phyloP scores from a whole-genome alignment of 2,113 vertebrate species.

The Equus quagga region DNA sequence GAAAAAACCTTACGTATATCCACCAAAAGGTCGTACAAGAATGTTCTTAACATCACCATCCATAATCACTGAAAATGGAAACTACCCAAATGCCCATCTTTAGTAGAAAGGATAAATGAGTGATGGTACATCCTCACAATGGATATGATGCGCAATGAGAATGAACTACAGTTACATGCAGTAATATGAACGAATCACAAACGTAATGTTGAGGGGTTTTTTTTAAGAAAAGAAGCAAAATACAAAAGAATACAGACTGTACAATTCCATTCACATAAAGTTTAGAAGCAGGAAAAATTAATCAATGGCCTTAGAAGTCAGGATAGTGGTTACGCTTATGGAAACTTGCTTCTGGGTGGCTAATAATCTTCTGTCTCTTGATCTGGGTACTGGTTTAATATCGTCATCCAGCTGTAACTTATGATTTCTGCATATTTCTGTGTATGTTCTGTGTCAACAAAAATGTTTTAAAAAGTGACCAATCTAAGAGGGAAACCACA shows the following conservation, averaged over 20 bases:
- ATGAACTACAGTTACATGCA: neutral
- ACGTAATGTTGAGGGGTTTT: neutral
- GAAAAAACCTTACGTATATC: neutral
- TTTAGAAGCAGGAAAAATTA: neutral
- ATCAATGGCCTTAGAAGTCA: neutral
- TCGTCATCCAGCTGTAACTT: neutral
- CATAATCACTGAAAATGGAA: neutral
- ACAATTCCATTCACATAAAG: neutral
- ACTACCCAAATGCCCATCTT: neutral
- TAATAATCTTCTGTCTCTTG: neutral
- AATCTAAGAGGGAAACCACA: conserved; percentile 37
- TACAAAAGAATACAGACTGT: neutral
- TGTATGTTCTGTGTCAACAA: neutral
- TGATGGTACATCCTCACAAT: neutral
- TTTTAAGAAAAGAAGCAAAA: neutral
- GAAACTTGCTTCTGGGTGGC: neutral
- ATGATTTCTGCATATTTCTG: conserved; percentile 3
- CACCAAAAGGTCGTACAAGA: neutral
- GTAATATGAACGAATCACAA: neutral
- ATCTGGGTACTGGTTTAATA: neutral
- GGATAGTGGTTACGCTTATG: neutral
- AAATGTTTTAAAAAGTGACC: neutral
- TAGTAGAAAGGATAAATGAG: neutral
- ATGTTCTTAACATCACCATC: neutral
- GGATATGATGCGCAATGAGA: neutral